phyloP scores from a whole-genome alignment of 2,888 invertebrate genomes.

The Hololepta plana region DNA sequence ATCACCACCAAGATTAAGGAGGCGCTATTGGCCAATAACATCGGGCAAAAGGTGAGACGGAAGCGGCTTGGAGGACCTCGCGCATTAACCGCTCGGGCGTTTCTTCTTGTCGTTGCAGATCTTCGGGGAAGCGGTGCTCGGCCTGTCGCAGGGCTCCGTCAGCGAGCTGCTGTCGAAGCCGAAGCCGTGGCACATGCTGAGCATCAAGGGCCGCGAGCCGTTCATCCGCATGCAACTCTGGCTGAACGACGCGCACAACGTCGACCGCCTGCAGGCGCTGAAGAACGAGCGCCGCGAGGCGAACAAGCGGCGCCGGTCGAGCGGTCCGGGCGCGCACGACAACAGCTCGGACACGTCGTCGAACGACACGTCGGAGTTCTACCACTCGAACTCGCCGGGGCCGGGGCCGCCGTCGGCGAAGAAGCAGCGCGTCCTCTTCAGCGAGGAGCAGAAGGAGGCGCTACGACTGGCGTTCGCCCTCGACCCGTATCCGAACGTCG shows the following conservation, averaged over 20 bases:
- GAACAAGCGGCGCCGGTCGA: conserved; percentile 73
- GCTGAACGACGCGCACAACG: conserved; percentile 89
- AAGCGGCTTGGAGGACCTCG: too few species aligned
- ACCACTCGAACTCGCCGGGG: conserved; percentile 68
- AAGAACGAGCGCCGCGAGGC: conserved; percentile 85
- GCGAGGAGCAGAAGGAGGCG: conserved; percentile 96
- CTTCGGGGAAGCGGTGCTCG: conserved; percentile 94
- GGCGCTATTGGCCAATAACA: conserved; percentile 87
- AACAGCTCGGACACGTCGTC: conserved; percentile 78
- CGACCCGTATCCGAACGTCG: conserved; percentile 94
- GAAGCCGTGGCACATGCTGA: conserved; percentile 98
- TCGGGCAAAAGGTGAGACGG: conserved; percentile 71
- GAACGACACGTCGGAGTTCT: conserved; percentile 77
- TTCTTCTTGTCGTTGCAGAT: conserved; percentile 43
- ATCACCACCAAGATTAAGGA: conserved; percentile 96
- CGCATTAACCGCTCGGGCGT: too few species aligned
- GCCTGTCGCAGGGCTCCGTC: conserved; percentile 90
- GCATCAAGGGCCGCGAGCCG: conserved; percentile 92
- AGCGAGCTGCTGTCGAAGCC: conserved; percentile 95
- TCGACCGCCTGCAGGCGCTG: conserved; percentile 77
- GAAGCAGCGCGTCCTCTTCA: conserved; percentile 90
- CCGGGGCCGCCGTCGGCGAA: conserved; percentile 77
- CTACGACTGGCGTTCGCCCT: conserved; percentile 82
- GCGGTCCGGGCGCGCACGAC: conserved; percentile 64
- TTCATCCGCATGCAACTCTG: conserved; percentile 94